These are phyloP conservation scores for Smutsia gigantea DNA, from an alignment of 2,797 vertebrate species.

Conservation along the genomic window DNA sequence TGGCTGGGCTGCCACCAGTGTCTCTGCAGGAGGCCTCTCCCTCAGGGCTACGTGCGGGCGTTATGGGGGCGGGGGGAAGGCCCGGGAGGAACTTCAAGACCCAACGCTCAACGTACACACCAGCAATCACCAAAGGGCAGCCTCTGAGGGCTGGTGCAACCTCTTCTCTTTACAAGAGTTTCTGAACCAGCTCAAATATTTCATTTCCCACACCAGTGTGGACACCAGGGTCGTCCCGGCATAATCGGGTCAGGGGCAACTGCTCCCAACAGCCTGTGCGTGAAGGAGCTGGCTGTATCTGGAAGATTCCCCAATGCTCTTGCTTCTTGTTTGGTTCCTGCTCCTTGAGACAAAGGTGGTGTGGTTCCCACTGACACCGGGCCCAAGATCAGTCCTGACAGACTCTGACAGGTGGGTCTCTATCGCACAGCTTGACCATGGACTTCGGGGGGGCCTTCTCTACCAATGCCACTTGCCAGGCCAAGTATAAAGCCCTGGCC, in stretches of 20 bases:
- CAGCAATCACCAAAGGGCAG: rapidly evolving
- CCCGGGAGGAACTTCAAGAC: rapidly evolving
- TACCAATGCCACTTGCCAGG: not conserved
- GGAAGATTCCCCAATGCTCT: not conserved
- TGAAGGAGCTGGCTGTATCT: rapidly evolving
- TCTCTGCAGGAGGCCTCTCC: rapidly evolving
- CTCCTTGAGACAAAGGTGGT: not conserved
- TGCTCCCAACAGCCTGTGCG: not conserved
- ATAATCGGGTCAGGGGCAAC: rapidly evolving
- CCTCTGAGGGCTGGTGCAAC: rapidly evolving
- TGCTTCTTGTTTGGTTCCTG: not conserved
- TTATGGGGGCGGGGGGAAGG: not conserved
- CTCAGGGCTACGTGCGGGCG: not conserved
- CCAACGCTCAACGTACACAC: rapidly evolving
- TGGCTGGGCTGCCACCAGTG: not conserved
- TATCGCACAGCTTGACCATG: not conserved
- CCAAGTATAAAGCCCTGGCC: not conserved
- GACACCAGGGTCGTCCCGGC: not conserved
- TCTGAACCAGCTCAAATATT: rapidly evolving
- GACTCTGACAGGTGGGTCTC: not conserved
- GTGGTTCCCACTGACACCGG: not conserved
- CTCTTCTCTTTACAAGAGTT: not conserved
- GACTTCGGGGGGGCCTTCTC: not conserved
- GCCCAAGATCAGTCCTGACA: rapidly evolving
- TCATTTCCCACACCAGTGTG: rapidly evolving